Base-by-base conservation (phyloP, 2,888 invertebrate genomes). In the Reticulitermes lucifugus region DNA sequence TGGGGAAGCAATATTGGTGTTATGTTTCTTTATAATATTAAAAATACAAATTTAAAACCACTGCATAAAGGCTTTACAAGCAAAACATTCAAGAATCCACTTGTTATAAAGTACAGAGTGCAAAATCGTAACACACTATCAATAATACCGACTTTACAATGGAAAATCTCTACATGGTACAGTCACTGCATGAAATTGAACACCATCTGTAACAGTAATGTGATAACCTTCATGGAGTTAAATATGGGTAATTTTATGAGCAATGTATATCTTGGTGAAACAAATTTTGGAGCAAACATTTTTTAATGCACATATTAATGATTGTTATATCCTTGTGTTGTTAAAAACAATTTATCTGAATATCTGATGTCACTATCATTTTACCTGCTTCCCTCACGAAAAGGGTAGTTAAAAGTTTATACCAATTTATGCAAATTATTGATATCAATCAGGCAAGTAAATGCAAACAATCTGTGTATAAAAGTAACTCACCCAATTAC, bases 401-500 rank as follows among this genome's bases (percentile, higher is more conserved):
- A 77, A 77, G 77, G 77, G 46, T 77, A 41, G 29, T 73, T 73
- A 21, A n/a, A 22, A 21, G 21, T 25, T 46, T 46, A 22, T 25
- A 46, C 21, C 41, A 43, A 22, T 46, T 77, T 46, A 46, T 46
- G 46, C 43, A 51, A 6, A 77, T 46, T 77, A 77, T 43, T 43
- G 35, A 71, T 71, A 29, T 10, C 7, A 25, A 14, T 18, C 71
- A 71, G 25, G 71, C 29, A 71, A 71, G 29, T 71, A 71, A 29
- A 7, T 73, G 12, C 73, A 41, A 73, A 77, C 41, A 77, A 75
- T 41, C 43, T 60, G 21, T 51, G 51, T 77, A 77, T 51, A 77
- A 77, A 77, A 77, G 43, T 77, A 77, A 77, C 77, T 77, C 77
- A 77, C 77, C 77, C 77, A 77, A n/a, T 46, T 77, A 4, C 46